A percentile compares a stretch with the other conserved stretches of the same genome.
Evolutionary conservation across 2,113 vertebrate species (phyloP).

Genomic region (Hippocampus abdominalis): DNA sequence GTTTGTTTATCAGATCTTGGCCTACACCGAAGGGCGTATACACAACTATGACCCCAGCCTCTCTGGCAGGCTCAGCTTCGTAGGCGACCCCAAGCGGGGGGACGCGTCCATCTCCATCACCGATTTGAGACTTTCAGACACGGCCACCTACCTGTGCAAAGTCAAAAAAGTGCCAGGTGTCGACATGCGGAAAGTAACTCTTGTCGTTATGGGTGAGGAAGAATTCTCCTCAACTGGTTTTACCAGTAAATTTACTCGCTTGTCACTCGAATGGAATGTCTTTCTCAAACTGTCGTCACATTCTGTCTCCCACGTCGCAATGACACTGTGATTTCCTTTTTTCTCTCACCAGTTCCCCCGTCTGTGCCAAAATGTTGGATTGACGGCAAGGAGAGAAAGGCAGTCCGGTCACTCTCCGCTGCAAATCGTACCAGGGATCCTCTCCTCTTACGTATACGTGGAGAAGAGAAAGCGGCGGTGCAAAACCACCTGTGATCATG

Average conservation of each 20-base stretch:
- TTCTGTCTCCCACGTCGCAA: neutral
- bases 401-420: constrained; percentile 71
- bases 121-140: constrained; percentile 70
- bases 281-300: neutral
- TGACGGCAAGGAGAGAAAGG: constrained; percentile 74
- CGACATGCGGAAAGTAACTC: constrained; percentile 78
- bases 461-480: constrained; percentile 69
- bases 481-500: constrained; percentile 49
- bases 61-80: constrained; percentile 75
- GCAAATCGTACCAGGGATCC: constrained; percentile 71
- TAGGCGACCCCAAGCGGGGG: constrained; percentile 70
- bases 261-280: constrained; percentile 35
- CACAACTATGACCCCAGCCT: constrained; percentile 62
- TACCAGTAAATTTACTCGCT: constrained; percentile 43
- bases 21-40: constrained; percentile 73
- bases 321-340: neutral
- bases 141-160: constrained; percentile 86
- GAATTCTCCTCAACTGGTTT: constrained; percentile 46
- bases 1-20: constrained; percentile 73
- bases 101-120: constrained; percentile 82
- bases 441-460: constrained; percentile 78
- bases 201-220: constrained; percentile 81
- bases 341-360: constrained; percentile 69
- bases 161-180: constrained; percentile 86
- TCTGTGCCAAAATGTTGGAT: constrained; percentile 79